Base-by-base conservation (phyloP, 2,888 invertebrate genomes). In the Neocrepidodera transversa region DNA sequence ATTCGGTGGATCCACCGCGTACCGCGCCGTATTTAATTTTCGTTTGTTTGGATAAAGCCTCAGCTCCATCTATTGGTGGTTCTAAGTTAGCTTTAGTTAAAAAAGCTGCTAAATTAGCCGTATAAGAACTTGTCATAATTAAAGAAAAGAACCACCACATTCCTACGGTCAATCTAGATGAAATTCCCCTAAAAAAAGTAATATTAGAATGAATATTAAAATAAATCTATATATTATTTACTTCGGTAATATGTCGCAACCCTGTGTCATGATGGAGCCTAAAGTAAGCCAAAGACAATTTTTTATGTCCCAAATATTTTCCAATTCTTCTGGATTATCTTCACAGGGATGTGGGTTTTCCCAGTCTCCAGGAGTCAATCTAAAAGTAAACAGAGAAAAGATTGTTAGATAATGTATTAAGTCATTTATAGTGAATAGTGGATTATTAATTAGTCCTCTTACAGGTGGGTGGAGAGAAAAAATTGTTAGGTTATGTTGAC, bases 231-330 rank as follows among this genome's bases (percentile, higher is more conserved):
- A 23, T 8, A 42, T n/a, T 36, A 68, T 69, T 82, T 85, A 93
- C 93, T 89, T 90, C 17, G 96, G 96, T 65, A 95, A 82, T 71
- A 96, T 91, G 79, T 97, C 96, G 67, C 92, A 93, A 42, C 96
- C 96, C 77, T 96, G 95, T 53, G 93, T 93, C 90, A 96, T 92
- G 70, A 96, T 89, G 8, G 94, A 93, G 1, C 94, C 94, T 72
- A 95, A 87, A 10, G 93, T 92, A 65, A 98, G 87, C 97, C 97
- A 98, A 71, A 96, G 87, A 50, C 93, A 92, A 80, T 97, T 97
- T 80, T 88, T 86, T 73, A 92, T 80, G 72, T 87, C 89, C 87
- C 95, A 95, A 74, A 90, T 89, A 78, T 95, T 96, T 82, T 97
- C 95, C 63, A 96, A 81, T 70, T 92, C 91, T 69, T 93, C 91